phyloP scores from a whole-genome alignment of 2,113 vertebrate species.

The Psilopogon haemacephalus region DNA sequence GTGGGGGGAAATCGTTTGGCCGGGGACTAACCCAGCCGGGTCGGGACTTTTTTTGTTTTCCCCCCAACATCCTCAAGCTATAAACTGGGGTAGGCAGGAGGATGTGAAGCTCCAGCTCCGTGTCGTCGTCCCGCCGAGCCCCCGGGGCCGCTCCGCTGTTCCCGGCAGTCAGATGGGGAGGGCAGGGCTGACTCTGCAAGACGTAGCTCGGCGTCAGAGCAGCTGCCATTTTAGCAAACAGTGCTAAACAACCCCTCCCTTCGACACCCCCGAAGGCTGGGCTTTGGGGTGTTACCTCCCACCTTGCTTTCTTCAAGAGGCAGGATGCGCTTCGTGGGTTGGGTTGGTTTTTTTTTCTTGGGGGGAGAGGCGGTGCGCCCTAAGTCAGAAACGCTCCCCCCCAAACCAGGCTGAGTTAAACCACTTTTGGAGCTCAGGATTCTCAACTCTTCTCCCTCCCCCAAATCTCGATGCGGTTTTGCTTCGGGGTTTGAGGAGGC shows the following conservation, averaged over 20 bases:
- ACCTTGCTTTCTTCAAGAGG: not conserved
- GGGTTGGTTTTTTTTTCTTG: too few relatives aligned
- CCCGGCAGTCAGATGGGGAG: constrained; percentile 23
- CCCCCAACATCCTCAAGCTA: not conserved
- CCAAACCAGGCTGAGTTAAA: not conserved
- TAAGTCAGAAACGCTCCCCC: not conserved
- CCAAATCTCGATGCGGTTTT: not conserved
- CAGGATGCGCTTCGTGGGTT: not conserved
- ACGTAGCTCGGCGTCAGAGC: constrained; percentile 40
- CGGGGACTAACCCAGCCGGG: constrained; percentile 71
- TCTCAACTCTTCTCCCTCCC: not conserved
- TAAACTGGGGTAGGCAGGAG: not conserved
- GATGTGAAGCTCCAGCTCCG: not conserved
- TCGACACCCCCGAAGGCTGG: not conserved
- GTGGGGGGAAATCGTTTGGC: constrained; percentile 65
- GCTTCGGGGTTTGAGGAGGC: not conserved
- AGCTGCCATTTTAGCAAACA: constrained; percentile 63
- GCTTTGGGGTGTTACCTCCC: not conserved
- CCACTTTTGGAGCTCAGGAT: not conserved
- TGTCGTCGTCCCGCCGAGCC: not conserved
- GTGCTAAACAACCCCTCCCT: not conserved
- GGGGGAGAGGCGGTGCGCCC: not conserved
- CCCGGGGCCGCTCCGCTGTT: not conserved
- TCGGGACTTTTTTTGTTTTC: not conserved
- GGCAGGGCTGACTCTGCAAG: constrained; percentile 47